Percentiles rank a stretch among this genome's conserved stretches.
These are phyloP conservation scores for Eilema griseolum DNA, from an alignment of 2,888 invertebrate species.

Conservation along the genomic window DNA sequence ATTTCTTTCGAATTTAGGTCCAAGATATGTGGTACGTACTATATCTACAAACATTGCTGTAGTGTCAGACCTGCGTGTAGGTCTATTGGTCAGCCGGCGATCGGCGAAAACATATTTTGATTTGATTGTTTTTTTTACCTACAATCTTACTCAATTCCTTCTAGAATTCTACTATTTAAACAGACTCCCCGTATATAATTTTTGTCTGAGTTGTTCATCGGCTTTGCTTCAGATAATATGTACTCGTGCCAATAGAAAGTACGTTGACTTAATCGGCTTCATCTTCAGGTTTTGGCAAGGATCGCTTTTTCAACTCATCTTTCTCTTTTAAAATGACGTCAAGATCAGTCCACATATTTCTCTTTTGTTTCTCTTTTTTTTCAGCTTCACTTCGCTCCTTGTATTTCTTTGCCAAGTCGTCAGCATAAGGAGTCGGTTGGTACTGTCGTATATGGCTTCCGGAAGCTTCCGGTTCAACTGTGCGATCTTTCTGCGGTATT, in stretches of 20 bases:
- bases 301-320: constrained; percentile 43
- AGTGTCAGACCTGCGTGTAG: not conserved
- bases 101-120: not conserved
- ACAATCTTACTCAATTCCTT: not conserved
- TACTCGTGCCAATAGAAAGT: not conserved
- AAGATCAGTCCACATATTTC: constrained; percentile 29
- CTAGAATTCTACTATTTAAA: not conserved
- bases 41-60: too few species aligned
- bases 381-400: constrained; percentile 36
- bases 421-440: constrained; percentile 56
- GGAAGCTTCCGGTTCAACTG: constrained; percentile 16
- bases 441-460: constrained; percentile 35
- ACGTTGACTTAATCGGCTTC: not conserved
- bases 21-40: too few species aligned
- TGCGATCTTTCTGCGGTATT: constrained; percentile 24
- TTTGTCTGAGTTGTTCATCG: not conserved
- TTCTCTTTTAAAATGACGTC: constrained; percentile 41
- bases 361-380: constrained; percentile 7
- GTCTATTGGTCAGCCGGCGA: not conserved
- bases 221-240: not conserved
- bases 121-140: not conserved
- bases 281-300: constrained; percentile 1
- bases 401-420: constrained; percentile 55
- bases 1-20: too few species aligned
- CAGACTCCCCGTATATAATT: not conserved